Evolutionary conservation across 2,888 invertebrate genomes (phyloP).

Genomic region (Drosophila aldrichi): DNA sequence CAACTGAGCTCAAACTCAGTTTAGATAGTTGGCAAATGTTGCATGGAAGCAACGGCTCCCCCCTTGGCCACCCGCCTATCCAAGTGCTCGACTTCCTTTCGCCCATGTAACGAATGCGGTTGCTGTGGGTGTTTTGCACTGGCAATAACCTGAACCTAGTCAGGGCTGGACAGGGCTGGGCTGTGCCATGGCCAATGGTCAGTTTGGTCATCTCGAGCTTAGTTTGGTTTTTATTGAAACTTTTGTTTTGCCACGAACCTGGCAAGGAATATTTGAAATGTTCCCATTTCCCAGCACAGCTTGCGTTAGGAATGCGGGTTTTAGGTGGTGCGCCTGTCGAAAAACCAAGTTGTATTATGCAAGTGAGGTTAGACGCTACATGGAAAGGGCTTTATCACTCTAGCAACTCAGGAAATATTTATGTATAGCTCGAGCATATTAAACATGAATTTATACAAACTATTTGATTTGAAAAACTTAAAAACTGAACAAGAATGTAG

Average conservation of each 20-base stretch:
- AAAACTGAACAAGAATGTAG: too few relatives aligned
- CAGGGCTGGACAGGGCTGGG: conserved; percentile 21
- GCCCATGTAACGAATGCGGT: conserved; percentile 64
- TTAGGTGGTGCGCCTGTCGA: not conserved
- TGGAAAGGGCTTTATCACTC: not conserved
- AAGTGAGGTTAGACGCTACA: conserved; percentile 11
- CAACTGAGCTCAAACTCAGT: conserved; percentile 73
- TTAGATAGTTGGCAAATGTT: conserved; percentile 79
- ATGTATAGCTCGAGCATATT: too few relatives aligned
- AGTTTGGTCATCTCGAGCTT: conserved; percentile 31
- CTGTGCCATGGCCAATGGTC: conserved; percentile 12
- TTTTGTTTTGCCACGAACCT: conserved; percentile 73
- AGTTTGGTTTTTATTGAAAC: conserved; percentile 76
- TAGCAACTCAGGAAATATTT: not conserved
- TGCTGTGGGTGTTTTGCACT: conserved; percentile 70
- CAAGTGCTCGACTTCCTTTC: conserved; percentile 5
- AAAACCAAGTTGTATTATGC: conserved; percentile 25
- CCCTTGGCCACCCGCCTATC: not conserved
- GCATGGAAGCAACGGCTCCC: conserved; percentile 34
- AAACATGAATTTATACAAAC: not conserved
- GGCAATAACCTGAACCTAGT: conserved; percentile 32
- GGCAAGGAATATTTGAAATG: conserved; percentile 76
- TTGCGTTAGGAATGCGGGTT: conserved; percentile 1
- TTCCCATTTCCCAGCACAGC: conserved; percentile 27
- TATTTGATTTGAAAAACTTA: not conserved